phyloP scores from a whole-genome alignment of 2,888 invertebrate species.

The Pachycephus smyrnensis region DNA sequence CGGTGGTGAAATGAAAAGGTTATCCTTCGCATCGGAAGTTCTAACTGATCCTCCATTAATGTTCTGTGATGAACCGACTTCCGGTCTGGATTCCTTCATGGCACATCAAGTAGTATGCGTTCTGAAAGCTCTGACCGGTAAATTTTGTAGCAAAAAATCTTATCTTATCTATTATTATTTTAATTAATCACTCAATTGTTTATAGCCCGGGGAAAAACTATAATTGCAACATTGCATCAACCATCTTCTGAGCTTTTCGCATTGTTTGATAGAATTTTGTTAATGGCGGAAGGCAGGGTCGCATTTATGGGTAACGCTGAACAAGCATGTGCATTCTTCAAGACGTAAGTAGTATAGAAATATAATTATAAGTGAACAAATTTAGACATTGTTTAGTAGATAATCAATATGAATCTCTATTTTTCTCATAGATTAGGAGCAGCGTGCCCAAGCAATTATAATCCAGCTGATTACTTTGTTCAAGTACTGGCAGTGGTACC shows the following conservation, averaged over 20 bases:
- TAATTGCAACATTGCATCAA: conserved; percentile 94
- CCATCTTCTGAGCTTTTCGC: conserved; percentile 92
- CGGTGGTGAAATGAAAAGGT: conserved; percentile 94
- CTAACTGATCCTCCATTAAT: conserved; percentile 94
- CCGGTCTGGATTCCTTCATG: conserved; percentile 97
- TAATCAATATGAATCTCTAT: conserved; percentile 18
- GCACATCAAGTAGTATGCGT: conserved; percentile 86
- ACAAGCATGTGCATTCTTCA: conserved; percentile 84
- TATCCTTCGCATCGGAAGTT: conserved; percentile 97
- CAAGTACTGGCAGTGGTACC: conserved; percentile 90
- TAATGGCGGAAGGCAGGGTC: conserved; percentile 92
- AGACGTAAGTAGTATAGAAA: conserved; percentile 72
- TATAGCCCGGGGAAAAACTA: conserved; percentile 83
- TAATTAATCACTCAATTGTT: conserved; percentile 10
- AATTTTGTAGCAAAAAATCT: not conserved
- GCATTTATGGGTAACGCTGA: conserved; percentile 87
- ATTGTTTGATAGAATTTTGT: conserved; percentile 88
- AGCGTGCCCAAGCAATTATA: conserved; percentile 89
- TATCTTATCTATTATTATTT: not conserved
- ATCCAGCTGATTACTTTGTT: conserved; percentile 95
- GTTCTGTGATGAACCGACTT: conserved; percentile 98
- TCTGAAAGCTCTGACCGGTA: conserved; percentile 75
- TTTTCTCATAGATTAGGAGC: conserved; percentile 76
- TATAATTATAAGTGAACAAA: not conserved
- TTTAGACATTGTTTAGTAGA: not conserved